phyloP scores from a whole-genome alignment of 2,797 vertebrate species.

The Aulostomus chinensis region DNA sequence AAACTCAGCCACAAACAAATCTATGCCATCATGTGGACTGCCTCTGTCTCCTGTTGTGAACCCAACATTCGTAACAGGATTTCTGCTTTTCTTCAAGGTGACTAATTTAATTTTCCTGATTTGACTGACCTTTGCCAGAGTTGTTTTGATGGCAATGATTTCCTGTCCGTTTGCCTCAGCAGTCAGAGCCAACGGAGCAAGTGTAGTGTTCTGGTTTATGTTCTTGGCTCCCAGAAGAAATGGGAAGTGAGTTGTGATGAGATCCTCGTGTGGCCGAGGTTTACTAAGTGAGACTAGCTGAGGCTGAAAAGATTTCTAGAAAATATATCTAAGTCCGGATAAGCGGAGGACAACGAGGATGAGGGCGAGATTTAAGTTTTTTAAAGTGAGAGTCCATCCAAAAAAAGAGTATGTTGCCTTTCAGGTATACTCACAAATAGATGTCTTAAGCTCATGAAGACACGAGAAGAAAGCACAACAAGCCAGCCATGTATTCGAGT shows the following conservation, averaged over 20 bases:
- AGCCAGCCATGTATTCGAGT: no score
- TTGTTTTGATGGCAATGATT: constrained; percentile 93
- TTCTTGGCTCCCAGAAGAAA: constrained; percentile 71
- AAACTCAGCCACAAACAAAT: constrained; percentile 19
- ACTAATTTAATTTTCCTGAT: constrained; percentile 92
- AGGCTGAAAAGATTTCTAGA: constrained; percentile 6
- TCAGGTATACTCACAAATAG: no score
- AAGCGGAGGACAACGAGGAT: no score
- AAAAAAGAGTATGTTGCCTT: no score
- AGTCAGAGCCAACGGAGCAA: constrained; percentile 74
- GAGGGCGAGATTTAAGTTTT: no score
- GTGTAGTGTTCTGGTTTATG: constrained; percentile 74
- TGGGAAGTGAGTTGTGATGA: constrained; percentile 78
- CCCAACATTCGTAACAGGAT: constrained; percentile 33
- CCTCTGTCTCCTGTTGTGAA: constrained; percentile 7
- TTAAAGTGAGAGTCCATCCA: no score
- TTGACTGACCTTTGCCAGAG: constrained; percentile 92
- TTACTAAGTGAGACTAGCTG: constrained; percentile 8
- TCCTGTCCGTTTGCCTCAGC: constrained; percentile 90
- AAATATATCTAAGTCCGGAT: no score
- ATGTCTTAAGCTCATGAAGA: no score
- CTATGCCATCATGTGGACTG: constrained; percentile 7
- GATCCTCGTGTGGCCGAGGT: constrained; percentile 35
- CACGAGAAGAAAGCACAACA: no score
- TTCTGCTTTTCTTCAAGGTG: constrained; percentile 85